Base-by-base conservation (phyloP, 2,888 invertebrate species). In the Cheilosia scutellata region DNA sequence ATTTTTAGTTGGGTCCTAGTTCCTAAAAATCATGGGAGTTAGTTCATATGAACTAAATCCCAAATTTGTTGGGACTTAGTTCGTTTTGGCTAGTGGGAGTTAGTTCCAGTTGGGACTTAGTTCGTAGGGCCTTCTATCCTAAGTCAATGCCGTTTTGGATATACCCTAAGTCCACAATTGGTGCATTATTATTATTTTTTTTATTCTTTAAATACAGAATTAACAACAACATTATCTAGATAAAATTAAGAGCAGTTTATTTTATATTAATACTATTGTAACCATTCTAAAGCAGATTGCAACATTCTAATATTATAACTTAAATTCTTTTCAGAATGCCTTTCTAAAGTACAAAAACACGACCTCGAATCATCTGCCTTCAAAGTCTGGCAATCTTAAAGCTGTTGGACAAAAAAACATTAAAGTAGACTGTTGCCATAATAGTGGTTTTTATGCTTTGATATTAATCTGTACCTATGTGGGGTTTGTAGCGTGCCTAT, bases 391-490 rank as follows among this genome's bases (percentile, higher is more conserved):
- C 66, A 82, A 87, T 74, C 68, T 74, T 4, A 77, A 78, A 74
- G 78, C 78, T 75, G 83, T 88, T 79, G 72, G 87, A 82, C 87
- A 87, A 47, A 82, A 83, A 53, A 87, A 88, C 65, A 71, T 86
- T 82, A 78, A 78, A 72, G 74, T 83, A 82, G 87, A 88, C 79
- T 77, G 87, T 63, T 83, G 87, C 68, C 87, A 88, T 77, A 89
- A 90, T 82, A 86, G 75, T 68, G 86, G 88, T 33, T 72, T 91
- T 40, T 93, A 93, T 87, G 93, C 93, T 29, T 94, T 94, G 93
- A 89, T 93, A 13, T 93, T 94, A 88, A 91, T 94, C 68, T 83
- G 92, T 27, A 91, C 93, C 13, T 94, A 94, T 88, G 89, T 93
- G 11, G 88, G 91, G 3, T 94, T 94, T 88, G 90, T 91, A 9